A percentile compares a stretch with the other conserved stretches of the same genome.
Evolutionary conservation across 1,140 invertebrate species (phyloP).

Genomic region (Eumeta japonica): DNA sequence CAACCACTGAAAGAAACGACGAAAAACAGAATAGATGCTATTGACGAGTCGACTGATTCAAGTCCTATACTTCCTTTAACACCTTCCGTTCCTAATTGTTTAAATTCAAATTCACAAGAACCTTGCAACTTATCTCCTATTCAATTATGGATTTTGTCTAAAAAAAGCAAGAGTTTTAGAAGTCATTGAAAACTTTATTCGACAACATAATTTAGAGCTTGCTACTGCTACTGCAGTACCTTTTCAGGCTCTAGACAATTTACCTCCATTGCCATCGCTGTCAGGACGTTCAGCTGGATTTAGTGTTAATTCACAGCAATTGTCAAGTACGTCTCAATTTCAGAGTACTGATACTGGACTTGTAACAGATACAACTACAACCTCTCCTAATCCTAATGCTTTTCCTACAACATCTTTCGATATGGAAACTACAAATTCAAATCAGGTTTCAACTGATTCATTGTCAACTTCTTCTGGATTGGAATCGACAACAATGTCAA

Average conservation of each 20-base stretch:
- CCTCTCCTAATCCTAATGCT: neutral
- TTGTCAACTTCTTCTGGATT: too few species aligned
- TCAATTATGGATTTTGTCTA: conserved; percentile 46
- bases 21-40: too few species aligned
- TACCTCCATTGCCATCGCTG: too few species aligned
- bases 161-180: conserved; percentile 51
- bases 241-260: too few species aligned
- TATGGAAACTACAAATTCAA: neutral
- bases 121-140: conserved; percentile 32
- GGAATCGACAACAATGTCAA: too few species aligned
- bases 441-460: too few species aligned
- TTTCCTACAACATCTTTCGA: too few species aligned
- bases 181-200: conserved; percentile 52
- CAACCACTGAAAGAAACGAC: too few species aligned
- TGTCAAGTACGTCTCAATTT: too few species aligned
- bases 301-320: too few species aligned
- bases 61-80: neutral
- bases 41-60: neutral
- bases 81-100: neutral
- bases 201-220: conserved; percentile 47
- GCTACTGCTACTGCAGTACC: conserved; percentile 38
- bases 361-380: neutral
- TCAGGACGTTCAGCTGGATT: too few species aligned
- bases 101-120: conserved; percentile 20
- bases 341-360: too few species aligned